Conservation (phyloP, 2,113 vertebrate species). For the Polypterus senegalus region DNA sequence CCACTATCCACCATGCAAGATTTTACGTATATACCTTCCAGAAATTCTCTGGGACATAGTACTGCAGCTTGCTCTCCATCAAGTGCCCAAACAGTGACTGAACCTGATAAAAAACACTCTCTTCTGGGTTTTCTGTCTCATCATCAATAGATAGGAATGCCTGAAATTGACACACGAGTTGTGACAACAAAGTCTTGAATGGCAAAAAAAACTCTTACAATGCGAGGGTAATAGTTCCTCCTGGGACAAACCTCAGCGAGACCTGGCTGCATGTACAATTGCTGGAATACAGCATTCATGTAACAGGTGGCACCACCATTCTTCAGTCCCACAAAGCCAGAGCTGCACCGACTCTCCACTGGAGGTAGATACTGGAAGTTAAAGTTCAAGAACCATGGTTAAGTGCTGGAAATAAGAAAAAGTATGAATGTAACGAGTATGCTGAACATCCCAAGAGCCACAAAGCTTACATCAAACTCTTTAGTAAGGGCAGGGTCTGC, state of each 20-base stretch:
- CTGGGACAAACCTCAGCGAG: constrained; percentile 71
- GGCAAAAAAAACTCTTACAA: not conserved
- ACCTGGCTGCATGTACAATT: constrained; percentile 96
- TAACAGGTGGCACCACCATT: constrained; percentile 96
- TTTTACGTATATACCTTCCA: constrained; percentile 71
- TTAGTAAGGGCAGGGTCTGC: constrained; percentile 88
- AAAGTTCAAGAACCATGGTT: too few species aligned
- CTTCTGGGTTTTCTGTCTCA: constrained; percentile 89
- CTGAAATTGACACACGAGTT: constrained; percentile 33
- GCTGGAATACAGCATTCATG: constrained; percentile 97
- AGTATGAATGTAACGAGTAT: too few species aligned
- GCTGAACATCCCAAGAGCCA: too few species aligned
- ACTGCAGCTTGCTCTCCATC: constrained; percentile 98
- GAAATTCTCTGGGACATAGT: constrained; percentile 96
- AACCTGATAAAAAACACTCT: constrained; percentile 94
- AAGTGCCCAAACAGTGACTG: constrained; percentile 93
- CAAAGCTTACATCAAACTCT: constrained; percentile 83
- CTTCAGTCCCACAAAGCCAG: constrained; percentile 91
- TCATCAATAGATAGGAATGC: constrained; percentile 90
- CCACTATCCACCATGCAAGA: too few species aligned
- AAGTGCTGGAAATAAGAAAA: too few species aligned
- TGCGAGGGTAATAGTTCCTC: too few species aligned
- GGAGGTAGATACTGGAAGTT: constrained; percentile 77
- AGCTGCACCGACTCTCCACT: constrained; percentile 83
- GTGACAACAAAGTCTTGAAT: not conserved